Conservation (phyloP, 2,797 vertebrate genomes). For the Pagetopsis macropterus region DNA sequence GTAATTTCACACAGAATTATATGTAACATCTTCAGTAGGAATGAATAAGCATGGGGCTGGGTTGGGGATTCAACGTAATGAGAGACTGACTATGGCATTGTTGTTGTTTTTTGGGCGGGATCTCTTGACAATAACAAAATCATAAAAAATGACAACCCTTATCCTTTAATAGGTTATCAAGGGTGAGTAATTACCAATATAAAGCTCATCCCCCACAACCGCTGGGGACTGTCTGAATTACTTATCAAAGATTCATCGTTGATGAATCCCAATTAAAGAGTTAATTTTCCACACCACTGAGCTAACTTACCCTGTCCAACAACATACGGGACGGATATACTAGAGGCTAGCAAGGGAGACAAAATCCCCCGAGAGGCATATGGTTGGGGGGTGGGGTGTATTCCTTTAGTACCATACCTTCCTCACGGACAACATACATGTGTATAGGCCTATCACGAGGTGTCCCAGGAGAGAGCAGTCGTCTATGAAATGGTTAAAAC, state of each 20-base stretch:
- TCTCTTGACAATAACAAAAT: conserved; percentile 16
- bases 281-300: conserved; percentile 81
- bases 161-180: conserved; percentile 30
- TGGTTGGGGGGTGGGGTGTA: conserved; percentile 50
- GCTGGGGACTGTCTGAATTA: conserved; percentile 67
- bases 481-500: background rate
- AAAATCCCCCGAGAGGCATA: conserved; percentile 71
- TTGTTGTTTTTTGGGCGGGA: conserved; percentile 1
- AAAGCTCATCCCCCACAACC: conserved; percentile 53
- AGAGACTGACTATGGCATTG: background rate
- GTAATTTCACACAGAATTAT: background rate
- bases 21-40: background rate
- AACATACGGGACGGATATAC: conserved; percentile 76
- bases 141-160: conserved; percentile 4
- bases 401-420: background rate
- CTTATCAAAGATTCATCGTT: conserved; percentile 78
- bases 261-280: conserved; percentile 82
- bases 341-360: conserved; percentile 64
- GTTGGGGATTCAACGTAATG: background rate
- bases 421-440: background rate
- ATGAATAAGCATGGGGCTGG: background rate
- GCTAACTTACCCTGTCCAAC: conserved; percentile 62
- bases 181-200: conserved; percentile 47
- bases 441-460: background rate
- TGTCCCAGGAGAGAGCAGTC: background rate